Base-by-base conservation (phyloP, 1,140 invertebrate genomes). In the Drosophila rufa region DNA sequence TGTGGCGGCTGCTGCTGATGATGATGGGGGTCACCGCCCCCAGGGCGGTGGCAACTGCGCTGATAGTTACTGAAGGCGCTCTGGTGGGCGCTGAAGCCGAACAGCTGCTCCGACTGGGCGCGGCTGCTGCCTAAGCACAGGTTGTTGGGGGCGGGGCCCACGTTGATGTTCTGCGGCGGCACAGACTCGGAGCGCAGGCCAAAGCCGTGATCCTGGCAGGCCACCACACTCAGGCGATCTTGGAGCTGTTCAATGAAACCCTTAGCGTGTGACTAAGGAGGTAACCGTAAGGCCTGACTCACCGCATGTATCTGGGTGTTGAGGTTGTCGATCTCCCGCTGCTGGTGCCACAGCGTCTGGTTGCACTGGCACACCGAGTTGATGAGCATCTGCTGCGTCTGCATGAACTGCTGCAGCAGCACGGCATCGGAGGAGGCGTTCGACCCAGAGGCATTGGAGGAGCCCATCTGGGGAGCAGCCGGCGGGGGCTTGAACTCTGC, bases 341-440 rank as follows among this genome's bases (percentile, higher is more conserved):
- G 95, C 57, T 95, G 95, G 51, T 94, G 85, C 94, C 95, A 95
- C 27, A 95, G 80, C 5, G 95, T 89, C 79, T 95, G 94, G 87
- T 94, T 95, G 75, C 95, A 95, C 62, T 95, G 95, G 75, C 94
- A 95, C 38, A 95, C 93, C 1, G 95, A 94, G 55, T 94, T 94
- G 3, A 94, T 93, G 68, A 95, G 93, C 90, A 95, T 93, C 84
- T 95, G 95, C 58, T 95, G 93, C 19, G 95, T 94, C 80, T 95
- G 94, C 67, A 94, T 92, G 77, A 94, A 94, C 58, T 94, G 94
- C 46, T 93, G 93, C 62, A 94, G 71, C 36, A 94, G 73, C 61
- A 94, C 87, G 9, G 82, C 67, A 33, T 91, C 86, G n/a, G 70
- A 77, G 6, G 84, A 71, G 2, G 75, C 73, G 47, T 82, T 87